Evolutionary conservation across 2,797 vertebrate species (phyloP), one percentile per base, ranked within the genome.

Genomic region (Agapornis canus): DNA sequence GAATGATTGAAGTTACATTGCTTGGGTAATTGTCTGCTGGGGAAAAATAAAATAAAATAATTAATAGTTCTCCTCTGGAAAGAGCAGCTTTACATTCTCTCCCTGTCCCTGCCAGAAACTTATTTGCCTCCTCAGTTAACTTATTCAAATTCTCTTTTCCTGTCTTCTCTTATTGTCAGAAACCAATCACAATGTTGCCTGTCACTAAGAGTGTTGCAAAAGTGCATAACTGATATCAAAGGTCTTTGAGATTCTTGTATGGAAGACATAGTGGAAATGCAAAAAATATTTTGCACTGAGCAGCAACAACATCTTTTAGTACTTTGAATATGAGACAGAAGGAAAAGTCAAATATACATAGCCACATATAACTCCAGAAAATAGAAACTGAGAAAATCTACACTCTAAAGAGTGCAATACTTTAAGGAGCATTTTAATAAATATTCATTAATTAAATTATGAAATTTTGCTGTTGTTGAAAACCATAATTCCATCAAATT

Each of bases 141-240:
- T 78, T 90, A 88, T 81, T 93, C 16, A 82, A 70, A 82, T 82
- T 80, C 64, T 92, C 72, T 80, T 77, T 87, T 47, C 47, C 56
- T 77, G 43, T 60, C 32, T 90, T 76, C 35, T 83, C 25, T 39
- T 76, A 60, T 89, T 82, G 64, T 92, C 75, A 92, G 42, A 57
- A 26, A 39, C 25, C 61, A 56, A 85, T 82, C 40, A 48, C 20
- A 40, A 70, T 48, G 64, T 27, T 72, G 26, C 47, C 54, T 72
- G 29, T 75, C 57, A 88, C 57, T 66, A 60, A 76, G 49, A 23
- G 7, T 86, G 54, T 14, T 70, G 13, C 31, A 89, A 87, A 91
- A 21, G 23, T 77, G 23, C 60, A 35, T 77, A n/a, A 22, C 57
- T 79, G 54, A 66, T 73, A 65, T 48, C 35, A 80, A 61, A 56